Conservation (phyloP, 2,888 invertebrate genomes). For the Pollenia labialis region DNA sequence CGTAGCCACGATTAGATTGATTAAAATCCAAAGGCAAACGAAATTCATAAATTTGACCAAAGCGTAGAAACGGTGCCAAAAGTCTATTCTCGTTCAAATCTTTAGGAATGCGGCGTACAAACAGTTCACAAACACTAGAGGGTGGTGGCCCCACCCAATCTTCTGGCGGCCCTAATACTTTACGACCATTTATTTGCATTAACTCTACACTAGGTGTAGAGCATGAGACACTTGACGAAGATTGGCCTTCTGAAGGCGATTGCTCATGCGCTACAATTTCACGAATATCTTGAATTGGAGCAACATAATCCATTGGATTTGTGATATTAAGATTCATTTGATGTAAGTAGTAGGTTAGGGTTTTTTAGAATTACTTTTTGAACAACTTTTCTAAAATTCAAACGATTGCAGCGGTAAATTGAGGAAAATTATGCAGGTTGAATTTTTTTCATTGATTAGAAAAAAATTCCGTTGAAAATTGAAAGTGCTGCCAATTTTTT, state of each 20-base stretch:
- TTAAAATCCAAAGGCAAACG: slow-evolving; percentile 79
- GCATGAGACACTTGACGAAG: not conserved
- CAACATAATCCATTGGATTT: not conserved
- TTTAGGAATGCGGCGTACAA: slow-evolving; percentile 78
- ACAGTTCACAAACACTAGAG: slow-evolving; percentile 77
- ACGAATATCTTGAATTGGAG: not conserved
- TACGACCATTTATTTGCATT: slow-evolving; percentile 79
- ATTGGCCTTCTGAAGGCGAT: not conserved
- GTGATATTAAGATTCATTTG: slow-evolving; percentile 1
- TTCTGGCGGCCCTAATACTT: slow-evolving; percentile 77
- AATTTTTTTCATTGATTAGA: not conserved
- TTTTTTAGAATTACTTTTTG: not conserved
- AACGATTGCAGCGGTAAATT: not conserved
- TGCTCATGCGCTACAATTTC: not conserved
- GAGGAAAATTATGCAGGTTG: not conserved
- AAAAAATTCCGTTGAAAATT: slow-evolving; percentile 64
- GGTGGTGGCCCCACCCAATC: slow-evolving; percentile 79
- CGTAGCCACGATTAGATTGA: slow-evolving; percentile 78
- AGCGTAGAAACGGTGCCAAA: slow-evolving; percentile 77
- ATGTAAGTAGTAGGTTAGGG: not conserved
- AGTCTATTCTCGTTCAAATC: slow-evolving; percentile 76
- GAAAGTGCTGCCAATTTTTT: slow-evolving; percentile 35
- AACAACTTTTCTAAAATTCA: not conserved
- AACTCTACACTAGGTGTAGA: slow-evolving; percentile 59
- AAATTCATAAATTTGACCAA: slow-evolving; percentile 80